Conservation (phyloP, 2,888 invertebrate species). For the Cheilosia scutellata region DNA sequence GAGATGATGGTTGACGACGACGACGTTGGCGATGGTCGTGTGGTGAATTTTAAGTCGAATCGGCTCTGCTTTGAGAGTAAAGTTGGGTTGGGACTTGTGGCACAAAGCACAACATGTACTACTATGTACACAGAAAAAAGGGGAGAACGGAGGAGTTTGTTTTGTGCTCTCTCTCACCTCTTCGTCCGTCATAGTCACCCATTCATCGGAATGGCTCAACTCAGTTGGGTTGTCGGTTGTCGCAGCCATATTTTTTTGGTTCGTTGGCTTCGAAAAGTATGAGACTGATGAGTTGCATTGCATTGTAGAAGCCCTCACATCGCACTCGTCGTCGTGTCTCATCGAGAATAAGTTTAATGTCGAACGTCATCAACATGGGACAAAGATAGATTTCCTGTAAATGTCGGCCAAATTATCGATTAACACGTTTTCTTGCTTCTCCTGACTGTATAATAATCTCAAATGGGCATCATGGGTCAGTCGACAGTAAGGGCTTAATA, state of each 20-base stretch:
- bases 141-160: conserved; percentile 18
- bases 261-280: conserved; percentile 6
- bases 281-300: conserved; percentile 11
- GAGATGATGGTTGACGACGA: conserved; percentile 17
- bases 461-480: conserved; percentile 3
- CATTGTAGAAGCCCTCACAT: background rate
- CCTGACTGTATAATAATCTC: background rate
- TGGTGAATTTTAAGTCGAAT: conserved; percentile 58
- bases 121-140: background rate
- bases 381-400: conserved; percentile 9
- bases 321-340: background rate
- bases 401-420: conserved; percentile 14
- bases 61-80: background rate
- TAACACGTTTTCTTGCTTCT: background rate
- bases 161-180: background rate
- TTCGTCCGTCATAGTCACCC: background rate
- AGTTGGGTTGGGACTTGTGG: conserved; percentile 4
- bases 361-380: background rate
- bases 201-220: background rate
- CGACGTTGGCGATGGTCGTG: conserved; percentile 13
- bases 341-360: conserved; percentile 2
- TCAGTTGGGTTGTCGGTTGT: conserved; percentile 11
- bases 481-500: background rate
- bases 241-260: conserved; percentile 38
- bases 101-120: background rate